These are phyloP conservation scores for Pogonophryne albipinna DNA, from an alignment of 2,797 vertebrate species.

Conservation along the genomic window DNA sequence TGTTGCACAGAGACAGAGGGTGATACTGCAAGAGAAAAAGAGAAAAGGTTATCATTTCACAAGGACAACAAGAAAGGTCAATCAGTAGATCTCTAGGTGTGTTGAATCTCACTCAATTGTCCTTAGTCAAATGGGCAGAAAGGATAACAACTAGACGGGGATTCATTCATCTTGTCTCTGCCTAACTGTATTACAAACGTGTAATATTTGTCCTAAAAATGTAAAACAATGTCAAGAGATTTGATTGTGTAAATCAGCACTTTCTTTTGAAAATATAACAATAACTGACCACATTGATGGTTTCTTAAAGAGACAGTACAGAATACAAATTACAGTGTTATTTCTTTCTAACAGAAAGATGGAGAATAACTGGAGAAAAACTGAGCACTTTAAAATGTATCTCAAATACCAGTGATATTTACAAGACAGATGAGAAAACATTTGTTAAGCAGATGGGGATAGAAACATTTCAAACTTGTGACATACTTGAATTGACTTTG, in stretches of 20 bases:
- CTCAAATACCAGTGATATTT: neutral
- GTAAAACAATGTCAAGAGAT: neutral
- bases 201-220: neutral
- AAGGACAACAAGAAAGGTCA: neutral
- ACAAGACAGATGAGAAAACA: neutral
- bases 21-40: conserved; percentile 88
- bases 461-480: neutral
- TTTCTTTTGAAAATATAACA: neutral
- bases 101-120: no score
- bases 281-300: neutral
- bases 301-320: neutral
- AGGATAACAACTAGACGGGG: no score
- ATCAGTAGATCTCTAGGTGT: no score
- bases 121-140: no score
- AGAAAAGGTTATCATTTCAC: neutral
- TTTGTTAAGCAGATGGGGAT: neutral
- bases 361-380: neutral
- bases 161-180: no score
- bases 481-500: neutral
- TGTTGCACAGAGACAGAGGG: conserved; percentile 96
- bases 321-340: neutral
- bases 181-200: no score
- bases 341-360: neutral
- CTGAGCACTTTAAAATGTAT: neutral
- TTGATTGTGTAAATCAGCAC: neutral